Percentiles rank a stretch among this genome's conserved stretches.
Conservation (phyloP, 2,113 vertebrate species). For the Aspidoscelis tigris region DNA sequence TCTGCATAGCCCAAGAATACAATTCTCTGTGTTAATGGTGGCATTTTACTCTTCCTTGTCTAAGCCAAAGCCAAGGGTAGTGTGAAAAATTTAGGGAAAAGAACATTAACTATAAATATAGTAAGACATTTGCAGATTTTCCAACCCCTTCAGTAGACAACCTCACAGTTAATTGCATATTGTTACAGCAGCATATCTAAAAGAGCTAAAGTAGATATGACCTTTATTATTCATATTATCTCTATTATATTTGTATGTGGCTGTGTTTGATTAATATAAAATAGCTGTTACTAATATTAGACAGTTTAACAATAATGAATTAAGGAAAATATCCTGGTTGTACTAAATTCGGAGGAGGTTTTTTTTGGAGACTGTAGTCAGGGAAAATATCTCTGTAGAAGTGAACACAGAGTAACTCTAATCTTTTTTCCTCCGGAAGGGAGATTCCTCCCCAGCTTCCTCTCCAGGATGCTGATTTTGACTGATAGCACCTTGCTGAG, state of each 20-base stretch:
- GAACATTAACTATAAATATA: slow-evolving; percentile 22
- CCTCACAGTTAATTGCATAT: slow-evolving; percentile 40
- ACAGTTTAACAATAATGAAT: slow-evolving; percentile 75
- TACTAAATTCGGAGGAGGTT: slow-evolving; percentile 66
- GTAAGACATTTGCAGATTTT: slow-evolving; percentile 2
- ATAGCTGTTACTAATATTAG: slow-evolving; percentile 73
- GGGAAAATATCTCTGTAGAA: slow-evolving; percentile 67
- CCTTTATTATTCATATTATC: slow-evolving; percentile 73
- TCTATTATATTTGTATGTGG: slow-evolving; percentile 60
- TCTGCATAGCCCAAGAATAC: background rate
- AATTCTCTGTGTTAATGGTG: background rate
- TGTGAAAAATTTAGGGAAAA: background rate
- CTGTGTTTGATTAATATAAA: slow-evolving; percentile 62
- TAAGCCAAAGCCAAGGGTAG: background rate
- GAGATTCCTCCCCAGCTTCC: slow-evolving; percentile 83
- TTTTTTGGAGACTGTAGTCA: slow-evolving; percentile 62
- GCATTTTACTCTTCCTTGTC: background rate
- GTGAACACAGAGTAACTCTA: slow-evolving; percentile 68
- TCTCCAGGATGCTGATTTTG: slow-evolving; percentile 82
- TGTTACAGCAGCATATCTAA: slow-evolving; percentile 55
- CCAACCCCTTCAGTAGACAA: background rate
- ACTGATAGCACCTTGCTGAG: slow-evolving; percentile 66
- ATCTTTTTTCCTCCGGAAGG: slow-evolving; percentile 83
- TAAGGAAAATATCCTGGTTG: slow-evolving; percentile 62
- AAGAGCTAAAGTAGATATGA: slow-evolving; percentile 42